Conservation (phyloP, 2,888 invertebrate genomes). For the Leptinotarsa tumamoca region DNA sequence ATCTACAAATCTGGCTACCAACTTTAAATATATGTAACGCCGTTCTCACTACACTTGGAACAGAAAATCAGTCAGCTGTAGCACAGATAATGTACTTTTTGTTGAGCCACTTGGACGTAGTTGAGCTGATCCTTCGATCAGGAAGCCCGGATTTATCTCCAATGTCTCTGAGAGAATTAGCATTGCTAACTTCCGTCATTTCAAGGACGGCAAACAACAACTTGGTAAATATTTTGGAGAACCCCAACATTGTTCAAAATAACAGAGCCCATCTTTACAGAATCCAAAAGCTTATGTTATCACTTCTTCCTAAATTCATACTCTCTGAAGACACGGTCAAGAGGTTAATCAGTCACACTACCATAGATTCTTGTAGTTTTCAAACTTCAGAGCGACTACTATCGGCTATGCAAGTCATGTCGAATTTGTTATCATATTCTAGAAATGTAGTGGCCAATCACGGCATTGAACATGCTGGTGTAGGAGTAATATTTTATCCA, state of each 20-base stretch:
- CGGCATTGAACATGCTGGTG: conserved; percentile 69
- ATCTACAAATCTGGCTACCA: conserved; percentile 86
- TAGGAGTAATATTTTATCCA: conserved; percentile 70
- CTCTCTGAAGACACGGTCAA: conserved; percentile 58
- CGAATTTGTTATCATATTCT: conserved; percentile 78
- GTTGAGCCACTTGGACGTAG: conserved; percentile 83
- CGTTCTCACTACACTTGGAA: conserved; percentile 84
- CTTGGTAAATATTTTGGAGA: conserved; percentile 60
- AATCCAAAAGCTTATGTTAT: conserved; percentile 80
- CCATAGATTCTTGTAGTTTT: conserved; percentile 53
- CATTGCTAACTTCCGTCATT: conserved; percentile 74
- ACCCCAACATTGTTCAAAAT: conserved; percentile 65
- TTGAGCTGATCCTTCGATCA: conserved; percentile 82
- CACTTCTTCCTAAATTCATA: conserved; percentile 79
- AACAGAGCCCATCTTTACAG: conserved; percentile 74
- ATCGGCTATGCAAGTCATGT: conserved; percentile 73
- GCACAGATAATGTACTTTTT: conserved; percentile 85
- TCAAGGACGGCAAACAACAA: conserved; percentile 63
- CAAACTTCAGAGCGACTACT: conserved; percentile 66
- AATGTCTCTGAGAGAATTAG: conserved; percentile 79
- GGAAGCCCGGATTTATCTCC: conserved; percentile 75
- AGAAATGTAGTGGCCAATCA: conserved; percentile 75
- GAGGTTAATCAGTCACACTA: conserved; percentile 61
- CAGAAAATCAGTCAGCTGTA: conserved; percentile 85
- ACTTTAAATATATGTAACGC: conserved; percentile 85